Evolutionary conservation across 2,113 vertebrate genomes (phyloP), one percentile per base, ranked within the genome.

Genomic region (Melospiza melodia): DNA sequence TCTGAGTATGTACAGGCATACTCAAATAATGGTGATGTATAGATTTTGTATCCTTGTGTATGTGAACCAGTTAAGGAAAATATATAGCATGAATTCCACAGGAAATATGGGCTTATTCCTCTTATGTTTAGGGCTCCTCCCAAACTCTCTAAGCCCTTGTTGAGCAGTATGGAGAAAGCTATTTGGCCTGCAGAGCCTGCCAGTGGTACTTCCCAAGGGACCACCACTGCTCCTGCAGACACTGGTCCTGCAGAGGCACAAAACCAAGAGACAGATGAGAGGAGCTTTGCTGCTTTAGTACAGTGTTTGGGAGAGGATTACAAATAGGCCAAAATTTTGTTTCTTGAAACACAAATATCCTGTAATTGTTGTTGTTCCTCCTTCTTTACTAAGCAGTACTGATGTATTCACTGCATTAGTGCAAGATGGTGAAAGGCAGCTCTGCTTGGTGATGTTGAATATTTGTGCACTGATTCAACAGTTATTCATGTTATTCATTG

Each of bases 331-430:
- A 54, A 66, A 77, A 9, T 66, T 55, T 41, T 18, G 5, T 76
- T 30, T 49, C 62, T 37, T 63, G 43, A 48, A 71, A 63, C 54
- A 83, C 10, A 80, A 89, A 55, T 52, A 51, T 3, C 11, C 35
- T 57, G 24, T 83, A 59, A 23, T 55, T 79, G 37, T 63, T 74
- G 31, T 44, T 69, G n/a, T 51, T 73, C 15, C 5, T 66, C 30
- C 43, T 71, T 62, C 48, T 95, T 91, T 79, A 61, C n/a, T 18
- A 39, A 80, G 44, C 12, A 31, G 9, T 77, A 31, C 7, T 54
- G 43, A 66, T 41, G 51, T 18, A 11, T 55, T 57, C 0, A 0
- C 54, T 74, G 16, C 20, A 11, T 58, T 37, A 73, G 27, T 61
- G 20, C 39, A 61, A 68, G 54, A 48, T 57, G 30, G 46, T 76